Conservation (phyloP, 2,113 vertebrate genomes). For the Micronisus gabar region DNA sequence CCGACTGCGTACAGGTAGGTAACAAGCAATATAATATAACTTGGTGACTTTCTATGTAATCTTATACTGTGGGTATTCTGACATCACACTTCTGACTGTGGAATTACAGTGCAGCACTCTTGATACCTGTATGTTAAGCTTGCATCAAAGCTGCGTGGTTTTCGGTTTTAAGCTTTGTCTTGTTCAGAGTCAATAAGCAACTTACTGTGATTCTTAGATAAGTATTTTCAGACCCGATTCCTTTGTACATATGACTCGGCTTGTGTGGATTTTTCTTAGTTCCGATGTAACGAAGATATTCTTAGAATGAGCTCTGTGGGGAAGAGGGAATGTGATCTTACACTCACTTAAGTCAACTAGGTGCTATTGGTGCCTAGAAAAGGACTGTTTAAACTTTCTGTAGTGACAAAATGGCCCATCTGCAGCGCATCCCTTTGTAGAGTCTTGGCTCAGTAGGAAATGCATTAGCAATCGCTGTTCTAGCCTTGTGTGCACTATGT, state of each 20-base stretch:
- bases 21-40: constrained; percentile 87
- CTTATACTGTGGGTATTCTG: constrained; percentile 88
- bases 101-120: constrained; percentile 95
- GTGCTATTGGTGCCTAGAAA: constrained; percentile 49
- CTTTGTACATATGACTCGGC: constrained; percentile 65
- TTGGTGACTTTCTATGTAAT: constrained; percentile 86
- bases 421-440: constrained; percentile 37
- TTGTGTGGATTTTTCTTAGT: constrained; percentile 67
- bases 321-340: constrained; percentile 65
- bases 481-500: neutral
- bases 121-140: constrained; percentile 71
- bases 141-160: constrained; percentile 67
- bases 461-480: neutral
- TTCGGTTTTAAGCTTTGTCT: constrained; percentile 70
- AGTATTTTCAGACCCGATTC: constrained; percentile 74
- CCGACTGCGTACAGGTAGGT: constrained; percentile 98
- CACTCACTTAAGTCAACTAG: neutral
- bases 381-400: neutral
- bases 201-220: constrained; percentile 67
- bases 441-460: constrained; percentile 38
- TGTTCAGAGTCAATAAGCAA: constrained; percentile 60
- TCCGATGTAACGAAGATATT: constrained; percentile 62
- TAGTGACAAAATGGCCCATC: constrained; percentile 19
- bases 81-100: constrained; percentile 94
- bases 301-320: constrained; percentile 47